Conservation (phyloP, 2,797 vertebrate genomes). For the Alauda arvensis region DNA sequence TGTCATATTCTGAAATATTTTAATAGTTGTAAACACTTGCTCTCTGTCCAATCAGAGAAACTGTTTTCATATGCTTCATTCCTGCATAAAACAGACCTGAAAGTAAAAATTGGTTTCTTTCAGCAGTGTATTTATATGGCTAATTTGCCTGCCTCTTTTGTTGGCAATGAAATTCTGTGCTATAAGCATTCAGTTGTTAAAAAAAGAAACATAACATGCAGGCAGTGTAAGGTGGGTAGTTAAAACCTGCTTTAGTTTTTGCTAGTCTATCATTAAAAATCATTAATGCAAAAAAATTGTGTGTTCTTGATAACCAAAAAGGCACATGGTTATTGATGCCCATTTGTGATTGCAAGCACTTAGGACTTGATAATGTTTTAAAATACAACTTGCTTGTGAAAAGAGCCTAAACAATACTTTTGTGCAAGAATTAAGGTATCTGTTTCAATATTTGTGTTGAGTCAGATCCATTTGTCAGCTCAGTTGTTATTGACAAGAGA, state of each 20-base stretch:
- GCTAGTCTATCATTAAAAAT: not conserved
- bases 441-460: slow-evolving; percentile 13
- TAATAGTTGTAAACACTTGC: not conserved
- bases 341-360: not conserved
- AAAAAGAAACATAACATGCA: not conserved
- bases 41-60: not conserved
- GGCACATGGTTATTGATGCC: not conserved
- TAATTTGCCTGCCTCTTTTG: not conserved
- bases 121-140: not conserved
- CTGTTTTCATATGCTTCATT: not conserved
- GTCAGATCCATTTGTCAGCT: not conserved
- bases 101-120: not conserved
- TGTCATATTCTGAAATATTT: not conserved
- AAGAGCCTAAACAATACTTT: not conserved
- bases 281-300: not conserved
- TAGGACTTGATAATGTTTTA: not conserved
- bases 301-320: not conserved
- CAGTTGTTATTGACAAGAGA: not conserved
- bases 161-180: not conserved
- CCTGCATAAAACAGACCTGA: not conserved
- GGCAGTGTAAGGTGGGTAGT: not conserved
- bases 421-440: slow-evolving; percentile 6
- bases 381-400: not conserved
- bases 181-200: not conserved
- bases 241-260: not conserved